A percentile compares a stretch with the other conserved stretches of the same genome.
phyloP scores from a whole-genome alignment of 2,113 vertebrate species.

The Apodemus sylvaticus region DNA sequence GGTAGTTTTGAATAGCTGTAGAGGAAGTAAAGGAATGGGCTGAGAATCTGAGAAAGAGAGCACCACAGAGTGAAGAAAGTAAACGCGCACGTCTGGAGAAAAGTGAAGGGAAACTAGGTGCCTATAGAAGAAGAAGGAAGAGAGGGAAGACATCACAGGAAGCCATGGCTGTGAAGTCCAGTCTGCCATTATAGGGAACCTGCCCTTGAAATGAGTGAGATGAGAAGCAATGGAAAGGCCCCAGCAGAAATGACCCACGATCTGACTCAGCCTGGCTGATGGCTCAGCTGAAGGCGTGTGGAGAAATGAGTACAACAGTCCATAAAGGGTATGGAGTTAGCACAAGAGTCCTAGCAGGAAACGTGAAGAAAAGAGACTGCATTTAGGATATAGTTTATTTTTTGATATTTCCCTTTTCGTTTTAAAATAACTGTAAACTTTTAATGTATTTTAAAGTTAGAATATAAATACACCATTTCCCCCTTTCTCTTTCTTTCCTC shows the following conservation, averaged over 20 bases:
- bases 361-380: not conserved
- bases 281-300: not conserved
- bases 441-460: not conserved
- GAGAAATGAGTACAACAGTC: not conserved
- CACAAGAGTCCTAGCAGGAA: not conserved
- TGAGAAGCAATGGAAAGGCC: not conserved
- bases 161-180: not conserved
- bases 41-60: not conserved
- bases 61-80: not conserved
- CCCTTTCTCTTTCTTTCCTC: not conserved
- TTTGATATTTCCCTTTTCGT: not conserved
- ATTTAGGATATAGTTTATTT: not conserved
- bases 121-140: no score
- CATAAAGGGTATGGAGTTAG: not conserved
- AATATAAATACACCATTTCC: not conserved
- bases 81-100: not conserved
- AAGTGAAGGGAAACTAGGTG: not conserved
- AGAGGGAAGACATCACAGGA: not conserved
- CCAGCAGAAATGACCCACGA: not conserved
- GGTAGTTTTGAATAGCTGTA: not conserved
- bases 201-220: not conserved
- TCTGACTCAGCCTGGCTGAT: not conserved
- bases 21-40: not conserved
- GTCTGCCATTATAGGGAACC: not conserved
- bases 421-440: not conserved